These are phyloP conservation scores for Diplodus sargus DNA, from an alignment of 2,797 vertebrate species.

Conservation along the genomic window DNA sequence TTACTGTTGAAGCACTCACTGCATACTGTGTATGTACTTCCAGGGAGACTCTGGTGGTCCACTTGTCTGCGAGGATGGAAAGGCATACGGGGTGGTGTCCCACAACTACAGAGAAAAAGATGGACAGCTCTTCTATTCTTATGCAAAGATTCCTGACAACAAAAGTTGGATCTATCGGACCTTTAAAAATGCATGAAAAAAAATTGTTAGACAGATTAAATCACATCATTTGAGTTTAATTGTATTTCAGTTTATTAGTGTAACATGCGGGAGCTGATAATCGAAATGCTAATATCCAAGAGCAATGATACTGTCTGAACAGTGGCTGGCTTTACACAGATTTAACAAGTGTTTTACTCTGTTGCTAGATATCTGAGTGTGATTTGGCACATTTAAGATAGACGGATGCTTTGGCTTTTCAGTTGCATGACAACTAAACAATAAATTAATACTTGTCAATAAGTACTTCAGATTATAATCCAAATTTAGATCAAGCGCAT, in stretches of 20 bases:
- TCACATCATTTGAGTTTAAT: background rate
- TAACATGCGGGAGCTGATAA: background rate
- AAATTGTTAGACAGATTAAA: background rate
- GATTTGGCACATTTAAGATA: background rate
- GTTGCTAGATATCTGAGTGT: background rate
- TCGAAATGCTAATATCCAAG: background rate
- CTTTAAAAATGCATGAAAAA: background rate
- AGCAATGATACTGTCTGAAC: background rate
- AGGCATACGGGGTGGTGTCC: slow-evolving; percentile 77
- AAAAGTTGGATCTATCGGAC: slow-evolving; percentile 70
- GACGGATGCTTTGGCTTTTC: background rate
- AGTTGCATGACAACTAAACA: too few species aligned
- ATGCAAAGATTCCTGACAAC: slow-evolving; percentile 62
- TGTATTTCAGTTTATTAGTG: background rate
- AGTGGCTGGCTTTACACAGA: background rate
- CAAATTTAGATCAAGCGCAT: background rate
- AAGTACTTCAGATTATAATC: background rate
- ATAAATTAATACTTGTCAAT: background rate
- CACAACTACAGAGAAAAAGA: fast-evolving
- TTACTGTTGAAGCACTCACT: background rate
- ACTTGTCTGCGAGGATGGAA: slow-evolving; percentile 76
- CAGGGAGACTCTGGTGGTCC: slow-evolving; percentile 85
- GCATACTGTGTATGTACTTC: slow-evolving; percentile 23
- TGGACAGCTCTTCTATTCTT: slow-evolving; percentile 33
- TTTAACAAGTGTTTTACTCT: background rate